Percentiles rank a stretch among this genome's conserved stretches.
Conservation (phyloP, 2,797 vertebrate genomes). For the Sorex maritimensis region DNA sequence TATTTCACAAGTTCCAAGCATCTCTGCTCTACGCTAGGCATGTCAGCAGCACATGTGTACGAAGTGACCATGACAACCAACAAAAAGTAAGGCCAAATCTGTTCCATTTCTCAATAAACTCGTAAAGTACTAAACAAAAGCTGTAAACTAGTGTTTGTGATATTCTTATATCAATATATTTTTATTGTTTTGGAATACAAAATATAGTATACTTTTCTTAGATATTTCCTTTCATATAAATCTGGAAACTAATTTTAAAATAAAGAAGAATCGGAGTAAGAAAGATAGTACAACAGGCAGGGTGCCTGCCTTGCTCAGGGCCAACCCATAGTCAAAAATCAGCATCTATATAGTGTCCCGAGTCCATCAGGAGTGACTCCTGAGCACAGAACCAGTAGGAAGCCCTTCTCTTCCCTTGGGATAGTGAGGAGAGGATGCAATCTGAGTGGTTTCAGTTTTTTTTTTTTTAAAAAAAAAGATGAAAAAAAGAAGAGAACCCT, state of each 20-base stretch:
- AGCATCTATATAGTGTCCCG: too few species aligned
- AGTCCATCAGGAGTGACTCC: too few species aligned
- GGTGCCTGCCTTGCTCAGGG: too few species aligned
- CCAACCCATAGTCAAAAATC: too few species aligned
- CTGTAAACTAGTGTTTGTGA: background rate
- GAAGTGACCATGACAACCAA: background rate
- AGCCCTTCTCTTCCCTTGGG: too few species aligned
- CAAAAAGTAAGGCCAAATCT: background rate
- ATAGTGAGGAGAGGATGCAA: too few species aligned
- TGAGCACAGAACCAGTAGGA: too few species aligned
- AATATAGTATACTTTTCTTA: background rate
- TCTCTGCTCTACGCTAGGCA: background rate
- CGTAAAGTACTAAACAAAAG: background rate
- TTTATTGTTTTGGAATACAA: too few species aligned
- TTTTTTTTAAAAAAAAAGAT: too few species aligned
- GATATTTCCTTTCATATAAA: conserved; percentile 24
- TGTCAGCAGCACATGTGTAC: background rate
- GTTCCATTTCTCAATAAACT: background rate
- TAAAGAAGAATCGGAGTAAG: background rate
- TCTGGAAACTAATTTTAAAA: conserved; percentile 34
- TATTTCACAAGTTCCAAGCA: background rate
- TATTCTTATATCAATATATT: background rate
- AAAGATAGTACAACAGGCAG: too few species aligned
- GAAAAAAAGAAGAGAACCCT: too few species aligned
- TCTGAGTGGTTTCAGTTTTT: too few species aligned